phyloP scores from a whole-genome alignment of 2,888 invertebrate genomes.

The Drosophila austrosaltans region DNA sequence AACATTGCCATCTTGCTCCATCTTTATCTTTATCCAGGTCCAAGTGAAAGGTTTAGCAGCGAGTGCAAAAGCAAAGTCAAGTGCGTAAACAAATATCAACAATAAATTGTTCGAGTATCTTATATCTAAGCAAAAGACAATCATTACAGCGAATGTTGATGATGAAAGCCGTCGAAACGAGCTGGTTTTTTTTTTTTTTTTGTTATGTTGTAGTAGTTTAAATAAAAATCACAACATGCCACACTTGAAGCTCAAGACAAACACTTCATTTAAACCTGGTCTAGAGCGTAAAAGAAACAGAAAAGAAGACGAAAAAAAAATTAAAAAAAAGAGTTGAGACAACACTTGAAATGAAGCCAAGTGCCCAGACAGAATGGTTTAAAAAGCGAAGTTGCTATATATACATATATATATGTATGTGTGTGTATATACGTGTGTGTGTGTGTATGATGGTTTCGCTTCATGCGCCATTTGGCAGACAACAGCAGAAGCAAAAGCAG shows the following conservation, averaged over 20 bases:
- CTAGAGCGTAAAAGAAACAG: slow-evolving; percentile 44
- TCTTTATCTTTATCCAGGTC: slow-evolving; percentile 1
- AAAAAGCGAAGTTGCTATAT: slow-evolving; percentile 4
- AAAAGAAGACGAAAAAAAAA: slow-evolving; percentile 43
- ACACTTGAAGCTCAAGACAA: slow-evolving; percentile 75
- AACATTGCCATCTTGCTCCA: not conserved
- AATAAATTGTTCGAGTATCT: slow-evolving; percentile 57
- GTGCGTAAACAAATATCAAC: slow-evolving; percentile 72
- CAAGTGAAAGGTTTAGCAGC: slow-evolving; percentile 57
- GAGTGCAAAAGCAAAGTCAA: slow-evolving; percentile 42
- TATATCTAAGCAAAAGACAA: slow-evolving; percentile 30
- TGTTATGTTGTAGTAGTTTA: slow-evolving; percentile 46
- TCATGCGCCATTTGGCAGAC: slow-evolving; percentile 76
- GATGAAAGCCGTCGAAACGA: slow-evolving; percentile 51
- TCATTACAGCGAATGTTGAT: slow-evolving; percentile 22
- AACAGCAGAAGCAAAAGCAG: slow-evolving; percentile 60
- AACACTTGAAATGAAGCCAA: slow-evolving; percentile 49
- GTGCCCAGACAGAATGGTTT: slow-evolving; percentile 57
- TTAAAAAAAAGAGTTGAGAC: slow-evolving; percentile 65
- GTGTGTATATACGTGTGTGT: too few species aligned
- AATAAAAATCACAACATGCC: slow-evolving; percentile 74
- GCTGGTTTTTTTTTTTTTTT: slow-evolving; percentile 25
- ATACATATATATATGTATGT: slow-evolving; percentile 9
- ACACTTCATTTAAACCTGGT: slow-evolving; percentile 68
- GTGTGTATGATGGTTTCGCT: slow-evolving; percentile 39